Base-by-base conservation (phyloP, 2,113 vertebrate genomes). In the Copsychus sechellarum region DNA sequence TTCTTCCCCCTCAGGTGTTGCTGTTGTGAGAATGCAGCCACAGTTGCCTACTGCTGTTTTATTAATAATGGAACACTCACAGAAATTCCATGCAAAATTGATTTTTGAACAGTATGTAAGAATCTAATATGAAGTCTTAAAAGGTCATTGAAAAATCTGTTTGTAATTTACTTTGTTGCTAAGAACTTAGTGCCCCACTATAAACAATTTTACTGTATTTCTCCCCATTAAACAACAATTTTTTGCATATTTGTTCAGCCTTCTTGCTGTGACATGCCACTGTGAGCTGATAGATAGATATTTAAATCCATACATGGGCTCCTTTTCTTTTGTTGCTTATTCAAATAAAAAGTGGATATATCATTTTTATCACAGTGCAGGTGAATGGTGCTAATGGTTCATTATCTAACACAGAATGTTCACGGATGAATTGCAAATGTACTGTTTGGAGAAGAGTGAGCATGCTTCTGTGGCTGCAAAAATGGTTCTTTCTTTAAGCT, bases 111-210 rank as follows among this genome's bases (percentile, higher is more conserved):
- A 96, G 95, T 97, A 84, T 96, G 70, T 97, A 97, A 98, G 91
- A 97, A 95, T 97, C 83, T 96, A 96, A 96, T 96, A 97, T 91
- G 48, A 94, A 92, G 95, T 95, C 96, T 97, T 97, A 96, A 98
- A 98, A 96, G 97, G 97, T 98, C 97, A 98, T 97, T 97, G 98
- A 98, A 97, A 97, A 98, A 98, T 98, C 95, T 96, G 97, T 97
- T 97, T 96, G 96, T 96, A 94, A 97, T 98, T 97, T 97, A 97
- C 93, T 97, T 97, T 92, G 84, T 88, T 48, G 26, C 72, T 95
- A 94, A 97, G 96, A 97, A 94, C 87, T 90, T 20, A 66, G 76
- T 95, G 87, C 87, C 95, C 92, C 83, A 91, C 94, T 95, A 95
- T 95, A 97, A 97, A 96, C 84, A 98, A 96, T 97, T 97, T 96